Conservation (phyloP, 1,140 invertebrate species). For the Trachymyrmex septentrionalis region DNA sequence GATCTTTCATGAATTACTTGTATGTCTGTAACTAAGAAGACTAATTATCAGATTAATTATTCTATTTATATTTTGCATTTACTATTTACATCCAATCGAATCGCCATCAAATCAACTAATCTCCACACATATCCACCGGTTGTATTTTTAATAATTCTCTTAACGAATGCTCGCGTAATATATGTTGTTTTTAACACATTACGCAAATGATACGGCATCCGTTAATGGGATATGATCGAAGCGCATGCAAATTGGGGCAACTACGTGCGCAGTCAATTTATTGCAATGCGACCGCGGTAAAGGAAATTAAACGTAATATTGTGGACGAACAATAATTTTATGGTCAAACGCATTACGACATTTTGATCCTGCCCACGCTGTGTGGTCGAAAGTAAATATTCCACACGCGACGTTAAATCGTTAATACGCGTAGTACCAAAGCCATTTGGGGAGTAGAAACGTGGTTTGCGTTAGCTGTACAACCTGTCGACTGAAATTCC, state of each 20-base stretch:
- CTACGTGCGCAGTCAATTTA: constrained; percentile 62
- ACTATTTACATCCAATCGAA: not conserved
- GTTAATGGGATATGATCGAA: constrained; percentile 64
- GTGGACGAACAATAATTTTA: constrained; percentile 69
- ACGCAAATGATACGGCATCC: not conserved
- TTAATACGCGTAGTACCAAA: constrained; percentile 69
- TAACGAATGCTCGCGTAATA: constrained; percentile 4
- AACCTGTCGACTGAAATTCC: constrained; percentile 66
- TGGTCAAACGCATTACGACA: constrained; percentile 65
- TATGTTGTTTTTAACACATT: constrained; percentile 2
- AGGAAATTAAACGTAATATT: constrained; percentile 70
- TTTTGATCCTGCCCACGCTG: constrained; percentile 70
- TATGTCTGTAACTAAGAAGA: not conserved
- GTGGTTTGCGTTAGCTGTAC: constrained; percentile 64
- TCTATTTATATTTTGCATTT: not conserved
- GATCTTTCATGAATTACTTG: not conserved
- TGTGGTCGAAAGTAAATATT: constrained; percentile 72
- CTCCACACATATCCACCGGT: not conserved
- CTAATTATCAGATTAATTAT: no score
- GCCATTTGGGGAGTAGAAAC: constrained; percentile 66
- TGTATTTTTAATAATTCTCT: constrained; percentile 42
- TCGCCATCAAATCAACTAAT: not conserved
- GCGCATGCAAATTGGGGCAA: constrained; percentile 45
- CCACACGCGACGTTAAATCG: constrained; percentile 65
- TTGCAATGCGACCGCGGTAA: constrained; percentile 44